phyloP scores from a whole-genome alignment of 2,888 invertebrate genomes.

The Rhimphoctona megacephalus region DNA sequence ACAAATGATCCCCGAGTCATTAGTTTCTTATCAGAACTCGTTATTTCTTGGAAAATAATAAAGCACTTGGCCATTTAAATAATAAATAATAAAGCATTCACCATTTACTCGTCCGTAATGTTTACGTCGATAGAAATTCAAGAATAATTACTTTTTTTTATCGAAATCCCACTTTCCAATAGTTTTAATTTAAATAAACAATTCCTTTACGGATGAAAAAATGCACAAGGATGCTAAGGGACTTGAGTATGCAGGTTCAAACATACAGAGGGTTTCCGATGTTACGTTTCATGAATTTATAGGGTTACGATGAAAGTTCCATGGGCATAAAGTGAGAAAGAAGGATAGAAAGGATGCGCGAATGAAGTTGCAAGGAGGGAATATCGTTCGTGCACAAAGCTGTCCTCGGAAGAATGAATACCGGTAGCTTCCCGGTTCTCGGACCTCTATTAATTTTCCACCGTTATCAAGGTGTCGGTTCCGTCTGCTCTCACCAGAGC shows the following conservation, averaged over 20 bases:
- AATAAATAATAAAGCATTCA: no score
- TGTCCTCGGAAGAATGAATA: conserved; percentile 42
- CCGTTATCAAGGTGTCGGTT: conserved; percentile 56
- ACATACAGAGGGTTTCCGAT: neutral
- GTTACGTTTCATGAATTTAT: conserved; percentile 8
- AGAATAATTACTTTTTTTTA: neutral
- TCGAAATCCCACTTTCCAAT: neutral
- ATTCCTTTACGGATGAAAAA: neutral
- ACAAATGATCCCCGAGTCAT: conserved; percentile 40
- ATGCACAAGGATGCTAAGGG: neutral
- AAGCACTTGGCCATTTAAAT: conserved; percentile 25
- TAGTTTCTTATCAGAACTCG: conserved; percentile 35
- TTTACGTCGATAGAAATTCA: neutral
- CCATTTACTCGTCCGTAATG: neutral
- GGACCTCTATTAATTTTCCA: conserved; percentile 60
- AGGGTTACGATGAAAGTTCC: neutral
- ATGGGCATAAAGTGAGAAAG: conserved; percentile 3
- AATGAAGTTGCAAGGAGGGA: conserved; percentile 24
- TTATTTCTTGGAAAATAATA: conserved; percentile 26
- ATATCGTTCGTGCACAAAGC: conserved; percentile 42
- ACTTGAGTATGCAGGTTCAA: neutral
- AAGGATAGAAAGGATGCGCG: conserved; percentile 1
- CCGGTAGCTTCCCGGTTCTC: conserved; percentile 21
- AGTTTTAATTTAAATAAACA: neutral
- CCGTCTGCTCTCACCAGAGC: conserved; percentile 11